A percentile compares a stretch with the other conserved stretches of the same genome.
phyloP scores from a whole-genome alignment of 2,113 vertebrate species.

The Chaetodon trifascialis region DNA sequence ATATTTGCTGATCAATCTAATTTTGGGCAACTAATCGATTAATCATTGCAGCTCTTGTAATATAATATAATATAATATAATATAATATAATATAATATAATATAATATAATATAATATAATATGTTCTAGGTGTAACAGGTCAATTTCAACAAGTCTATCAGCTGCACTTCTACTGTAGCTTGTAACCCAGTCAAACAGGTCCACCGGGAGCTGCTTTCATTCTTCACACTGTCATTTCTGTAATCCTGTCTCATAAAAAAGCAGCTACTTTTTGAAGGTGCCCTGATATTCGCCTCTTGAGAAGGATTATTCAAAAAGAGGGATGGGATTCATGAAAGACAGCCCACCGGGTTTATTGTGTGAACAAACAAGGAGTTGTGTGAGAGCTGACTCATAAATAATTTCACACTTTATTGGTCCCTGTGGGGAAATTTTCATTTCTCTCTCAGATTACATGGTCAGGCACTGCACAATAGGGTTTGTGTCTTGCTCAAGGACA shows the following conservation, averaged over 20 bases:
- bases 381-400: conserved; percentile 21
- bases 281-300: neutral
- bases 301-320: neutral
- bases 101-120: no score
- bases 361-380: neutral
- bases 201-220: neutral
- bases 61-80: no score
- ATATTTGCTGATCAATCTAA: no score
- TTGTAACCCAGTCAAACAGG: neutral
- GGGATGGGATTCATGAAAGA: conserved; percentile 2
- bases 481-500: conserved; percentile 19
- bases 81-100: no score
- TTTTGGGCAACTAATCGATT: no score
- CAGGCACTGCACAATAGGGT: neutral
- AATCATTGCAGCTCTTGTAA: no score
- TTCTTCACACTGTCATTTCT: neutral
- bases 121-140: neutral
- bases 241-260: neutral
- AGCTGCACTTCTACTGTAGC: neutral
- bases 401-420: conserved; percentile 19
- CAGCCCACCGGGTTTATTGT: neutral
- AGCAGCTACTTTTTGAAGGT: neutral
- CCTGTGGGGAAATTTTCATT: neutral
- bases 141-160: neutral
- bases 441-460: conserved; percentile 4